Base-by-base conservation (phyloP, 2,888 invertebrate genomes). In the Bombylius discolor region DNA sequence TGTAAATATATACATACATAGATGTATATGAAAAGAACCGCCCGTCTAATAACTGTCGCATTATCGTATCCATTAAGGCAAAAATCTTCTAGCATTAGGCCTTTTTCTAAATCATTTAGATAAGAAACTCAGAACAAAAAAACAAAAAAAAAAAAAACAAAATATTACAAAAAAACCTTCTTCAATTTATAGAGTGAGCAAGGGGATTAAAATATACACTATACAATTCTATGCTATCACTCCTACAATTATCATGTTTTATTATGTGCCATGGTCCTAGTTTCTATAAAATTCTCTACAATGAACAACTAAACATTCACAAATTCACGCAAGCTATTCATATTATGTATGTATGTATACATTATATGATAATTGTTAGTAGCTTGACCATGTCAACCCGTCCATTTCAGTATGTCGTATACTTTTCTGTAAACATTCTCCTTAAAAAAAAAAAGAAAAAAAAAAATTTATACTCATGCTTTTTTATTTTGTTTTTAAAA, bases 301-400 rank as follows among this genome's bases (percentile, higher is more conserved):
- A 68, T 68, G 65, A 68, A 66, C 70, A 65, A 65, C 69, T 69
- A 69, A 69, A 70, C 70, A 69, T 70, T 69, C 64, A 67, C 69
- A 69, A 70, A 70, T 69, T 69, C 70, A 70, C 69, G 70, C 70
- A 67, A 68, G 60, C 57, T 58, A 51, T 36, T 33, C 12, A 8
- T 34, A 34, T 33, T 49, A 12, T 14, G 23, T 14, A 9, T 9
- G 48, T 14, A 11, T 11, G 4, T 32, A 47, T 23, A 23, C 4
- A 47, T 47, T 47, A 9, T 47, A 4, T 23, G n/a, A n/a, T 23
- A 23, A 23, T 23, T 23, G 23, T 23, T 23, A 23, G 23, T 23
- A 23, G 23, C 23, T n/a, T 23, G 23, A 23, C 23, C 23, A 23
- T 23, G 23, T 23, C 23, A 23, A 23, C 23, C 23, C 23, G 23